Percentiles rank a stretch among this genome's conserved stretches.
These are phyloP conservation scores for Nineta flava DNA, from an alignment of 2,888 invertebrate genomes.

Conservation along the genomic window DNA sequence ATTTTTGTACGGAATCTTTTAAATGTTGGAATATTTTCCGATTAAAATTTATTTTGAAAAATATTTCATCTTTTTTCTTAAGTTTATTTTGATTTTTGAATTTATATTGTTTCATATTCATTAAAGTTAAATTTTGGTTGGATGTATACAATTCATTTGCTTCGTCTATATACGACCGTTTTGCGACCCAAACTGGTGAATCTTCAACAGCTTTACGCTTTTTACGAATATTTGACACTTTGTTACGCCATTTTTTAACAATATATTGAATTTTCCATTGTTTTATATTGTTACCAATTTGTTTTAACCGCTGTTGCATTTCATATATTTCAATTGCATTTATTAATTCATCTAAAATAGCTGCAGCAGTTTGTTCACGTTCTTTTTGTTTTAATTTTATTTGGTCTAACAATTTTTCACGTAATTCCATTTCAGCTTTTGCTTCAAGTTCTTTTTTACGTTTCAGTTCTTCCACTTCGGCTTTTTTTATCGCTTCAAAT, in stretches of 20 bases:
- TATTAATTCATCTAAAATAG: slow-evolving; percentile 23
- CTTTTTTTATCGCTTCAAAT: slow-evolving; percentile 10
- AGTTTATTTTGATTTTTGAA: slow-evolving; percentile 20
- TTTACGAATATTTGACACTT: slow-evolving; percentile 24
- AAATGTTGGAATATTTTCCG: slow-evolving; percentile 13
- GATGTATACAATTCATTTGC: slow-evolving; percentile 29
- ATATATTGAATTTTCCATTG: slow-evolving; percentile 25
- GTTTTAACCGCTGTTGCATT: slow-evolving; percentile 23
- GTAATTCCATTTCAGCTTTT: slow-evolving; percentile 15
- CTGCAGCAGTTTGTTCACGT: slow-evolving; percentile 19
- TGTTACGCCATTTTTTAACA: slow-evolving; percentile 30
- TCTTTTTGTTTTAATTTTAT: slow-evolving; percentile 12
- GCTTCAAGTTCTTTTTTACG: slow-evolving; percentile 10
- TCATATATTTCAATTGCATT: slow-evolving; percentile 22
- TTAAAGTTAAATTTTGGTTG: slow-evolving; percentile 28
- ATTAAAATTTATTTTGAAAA: slow-evolving; percentile 15
- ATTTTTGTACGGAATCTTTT: slow-evolving; percentile 27
- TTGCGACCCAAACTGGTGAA: slow-evolving; percentile 37
- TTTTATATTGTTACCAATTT: slow-evolving; percentile 23
- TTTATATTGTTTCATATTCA: slow-evolving; percentile 32
- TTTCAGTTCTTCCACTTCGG: slow-evolving; percentile 15
- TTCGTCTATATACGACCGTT: slow-evolving; percentile 24
- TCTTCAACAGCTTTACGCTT: slow-evolving; percentile 35
- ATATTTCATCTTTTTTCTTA: slow-evolving; percentile 15
- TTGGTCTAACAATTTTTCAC: slow-evolving; percentile 3